phyloP scores from a whole-genome alignment of 2,888 invertebrate genomes.

The Antheraea yamamai region DNA sequence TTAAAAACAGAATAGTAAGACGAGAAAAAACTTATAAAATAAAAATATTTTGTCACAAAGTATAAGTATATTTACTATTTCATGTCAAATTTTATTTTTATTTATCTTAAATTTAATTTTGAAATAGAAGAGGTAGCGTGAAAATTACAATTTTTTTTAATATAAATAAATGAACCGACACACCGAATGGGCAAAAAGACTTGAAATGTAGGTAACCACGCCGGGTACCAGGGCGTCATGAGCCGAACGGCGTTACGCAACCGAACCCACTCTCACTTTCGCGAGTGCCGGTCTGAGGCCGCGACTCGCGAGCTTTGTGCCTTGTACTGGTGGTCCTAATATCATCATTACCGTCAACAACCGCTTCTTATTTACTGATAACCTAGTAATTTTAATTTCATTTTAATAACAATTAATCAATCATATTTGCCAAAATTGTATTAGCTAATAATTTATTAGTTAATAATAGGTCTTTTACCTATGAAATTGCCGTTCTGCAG shows the following conservation, averaged over 20 bases:
- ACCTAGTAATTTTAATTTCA: conserved; percentile 50
- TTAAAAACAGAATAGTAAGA: background rate
- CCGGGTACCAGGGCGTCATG: conserved; percentile 64
- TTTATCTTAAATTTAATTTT: background rate
- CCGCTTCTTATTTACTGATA: conserved; percentile 49
- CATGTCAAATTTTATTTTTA: background rate
- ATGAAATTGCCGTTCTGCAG: too few species aligned
- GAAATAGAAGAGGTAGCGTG: background rate
- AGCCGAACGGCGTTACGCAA: conserved; percentile 68
- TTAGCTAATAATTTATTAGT: too few species aligned
- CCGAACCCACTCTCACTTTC: conserved; percentile 76
- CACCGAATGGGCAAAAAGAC: conserved; percentile 17
- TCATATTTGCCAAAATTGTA: background rate
- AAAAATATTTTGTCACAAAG: background rate
- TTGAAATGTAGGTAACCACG: conserved; percentile 42
- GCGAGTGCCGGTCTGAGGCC: conserved; percentile 56
- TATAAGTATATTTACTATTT: background rate
- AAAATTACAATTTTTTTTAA: background rate
- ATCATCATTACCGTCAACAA: conserved; percentile 46
- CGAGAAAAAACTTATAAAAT: background rate
- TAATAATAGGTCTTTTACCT: too few species aligned
- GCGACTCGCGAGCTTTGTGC: conserved; percentile 52
- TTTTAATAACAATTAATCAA: background rate
- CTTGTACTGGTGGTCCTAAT: conserved; percentile 41
- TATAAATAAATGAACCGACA: conserved; percentile 14